Conservation (phyloP, 2,888 invertebrate species). For the Eupithecia abbreviata region DNA sequence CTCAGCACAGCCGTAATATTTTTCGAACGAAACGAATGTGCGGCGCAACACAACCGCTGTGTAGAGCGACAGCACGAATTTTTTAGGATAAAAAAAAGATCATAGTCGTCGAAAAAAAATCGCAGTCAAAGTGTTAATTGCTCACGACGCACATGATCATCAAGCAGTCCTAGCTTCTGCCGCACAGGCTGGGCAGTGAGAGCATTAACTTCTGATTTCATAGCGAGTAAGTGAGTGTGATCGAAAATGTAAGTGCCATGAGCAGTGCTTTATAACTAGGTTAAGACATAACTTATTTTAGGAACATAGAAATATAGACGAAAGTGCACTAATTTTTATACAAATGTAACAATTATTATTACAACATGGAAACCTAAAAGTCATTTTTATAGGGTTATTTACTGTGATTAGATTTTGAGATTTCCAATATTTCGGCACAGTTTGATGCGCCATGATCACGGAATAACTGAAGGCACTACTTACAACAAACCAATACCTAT, state of each 20-base stretch:
- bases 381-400: no score
- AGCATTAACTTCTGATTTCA: conserved; percentile 23
- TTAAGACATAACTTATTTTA: conserved; percentile 29
- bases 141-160: background rate
- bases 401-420: no score
- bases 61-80: no score
- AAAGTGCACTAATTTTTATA: conserved; percentile 28
- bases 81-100: no score
- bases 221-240: conserved; percentile 59
- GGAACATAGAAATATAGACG: background rate
- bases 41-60: no score
- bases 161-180: background rate
- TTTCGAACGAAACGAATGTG: no score
- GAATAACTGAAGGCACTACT: background rate
- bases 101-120: no score
- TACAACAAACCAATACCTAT: no score
- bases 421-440: background rate
- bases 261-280: conserved; percentile 65
- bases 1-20: no score
- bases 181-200: background rate
- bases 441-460: background rate
- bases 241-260: conserved; percentile 72
- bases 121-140: no score
- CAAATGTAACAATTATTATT: no score
- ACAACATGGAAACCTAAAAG: no score